These are phyloP conservation scores for Rhinoderma darwinii DNA, from an alignment of 2,113 vertebrate genomes.

Conservation along the genomic window DNA sequence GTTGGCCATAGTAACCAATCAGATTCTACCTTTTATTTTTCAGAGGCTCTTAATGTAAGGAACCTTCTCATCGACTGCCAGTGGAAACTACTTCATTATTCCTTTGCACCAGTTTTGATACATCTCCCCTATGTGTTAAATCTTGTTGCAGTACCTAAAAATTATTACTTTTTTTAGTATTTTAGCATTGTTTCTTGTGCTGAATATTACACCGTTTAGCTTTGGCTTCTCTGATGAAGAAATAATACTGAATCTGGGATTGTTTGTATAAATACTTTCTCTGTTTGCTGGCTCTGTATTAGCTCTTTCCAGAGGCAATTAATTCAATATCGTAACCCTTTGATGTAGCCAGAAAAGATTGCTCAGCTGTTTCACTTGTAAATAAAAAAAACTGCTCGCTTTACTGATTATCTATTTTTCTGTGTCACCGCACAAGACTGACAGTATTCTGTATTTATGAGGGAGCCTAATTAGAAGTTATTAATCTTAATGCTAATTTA, in stretches of 20 bases:
- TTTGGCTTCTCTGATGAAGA: slow-evolving; percentile 23
- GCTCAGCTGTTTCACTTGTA: slow-evolving; percentile 35
- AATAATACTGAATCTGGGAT: slow-evolving; percentile 10
- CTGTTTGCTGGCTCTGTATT: not conserved
- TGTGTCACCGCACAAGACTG: not conserved
- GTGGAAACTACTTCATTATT: no score
- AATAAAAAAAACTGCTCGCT: slow-evolving; percentile 9
- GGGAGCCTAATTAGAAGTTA: not conserved
- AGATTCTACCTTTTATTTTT: no score
- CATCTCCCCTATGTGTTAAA: not conserved
- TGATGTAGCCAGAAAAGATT: slow-evolving; percentile 38
- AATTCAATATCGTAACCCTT: slow-evolving; percentile 26
- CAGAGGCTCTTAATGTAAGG: no score
- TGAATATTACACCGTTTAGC: not conserved
- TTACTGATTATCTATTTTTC: not conserved
- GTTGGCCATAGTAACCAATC: no score
- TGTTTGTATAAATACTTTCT: not conserved
- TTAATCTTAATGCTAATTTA: not conserved
- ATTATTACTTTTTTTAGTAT: not conserved
- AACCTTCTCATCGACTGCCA: no score
- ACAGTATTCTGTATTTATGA: not conserved
- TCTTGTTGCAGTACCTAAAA: not conserved
- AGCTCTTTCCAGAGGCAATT: slow-evolving; percentile 39
- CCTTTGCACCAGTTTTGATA: no score
- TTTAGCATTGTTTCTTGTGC: not conserved